phyloP scores from a whole-genome alignment of 2,113 vertebrate genomes.

The Regulus satrapa region DNA sequence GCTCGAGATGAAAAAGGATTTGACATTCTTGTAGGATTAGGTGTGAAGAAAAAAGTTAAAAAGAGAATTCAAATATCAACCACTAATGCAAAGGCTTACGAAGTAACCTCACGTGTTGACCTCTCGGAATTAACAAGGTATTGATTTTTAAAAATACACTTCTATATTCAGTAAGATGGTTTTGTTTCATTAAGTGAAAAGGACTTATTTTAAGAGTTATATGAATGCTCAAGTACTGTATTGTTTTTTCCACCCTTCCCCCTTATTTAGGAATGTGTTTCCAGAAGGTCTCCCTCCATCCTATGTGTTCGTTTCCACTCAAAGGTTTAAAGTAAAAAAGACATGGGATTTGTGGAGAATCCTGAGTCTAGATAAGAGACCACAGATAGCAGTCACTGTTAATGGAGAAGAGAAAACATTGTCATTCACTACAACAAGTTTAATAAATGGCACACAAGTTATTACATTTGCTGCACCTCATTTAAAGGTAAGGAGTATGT shows the following conservation, averaged over 20 bases:
- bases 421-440: slow-evolving; percentile 88
- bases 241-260: background rate
- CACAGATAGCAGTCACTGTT: slow-evolving; percentile 92
- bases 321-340: slow-evolving; percentile 91
- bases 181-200: background rate
- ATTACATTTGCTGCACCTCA: slow-evolving; percentile 78
- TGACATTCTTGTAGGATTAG: slow-evolving; percentile 89
- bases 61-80: slow-evolving; percentile 85
- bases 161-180: background rate
- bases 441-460: slow-evolving; percentile 81
- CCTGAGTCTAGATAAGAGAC: slow-evolving; percentile 81
- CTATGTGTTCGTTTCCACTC: slow-evolving; percentile 93
- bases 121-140: slow-evolving; percentile 91
- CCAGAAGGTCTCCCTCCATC: slow-evolving; percentile 96
- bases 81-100: slow-evolving; percentile 86
- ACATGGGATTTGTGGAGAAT: slow-evolving; percentile 96
- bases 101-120: slow-evolving; percentile 84
- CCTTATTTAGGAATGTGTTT: slow-evolving; percentile 81
- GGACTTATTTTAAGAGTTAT: background rate
- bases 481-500: slow-evolving; percentile 76
- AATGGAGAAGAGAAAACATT: slow-evolving; percentile 83
- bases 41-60: slow-evolving; percentile 88
- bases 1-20: slow-evolving; percentile 95
- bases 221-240: background rate
- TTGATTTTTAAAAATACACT: background rate